phyloP scores from a whole-genome alignment of 2,888 invertebrate species.

The Cynaeus angustus region DNA sequence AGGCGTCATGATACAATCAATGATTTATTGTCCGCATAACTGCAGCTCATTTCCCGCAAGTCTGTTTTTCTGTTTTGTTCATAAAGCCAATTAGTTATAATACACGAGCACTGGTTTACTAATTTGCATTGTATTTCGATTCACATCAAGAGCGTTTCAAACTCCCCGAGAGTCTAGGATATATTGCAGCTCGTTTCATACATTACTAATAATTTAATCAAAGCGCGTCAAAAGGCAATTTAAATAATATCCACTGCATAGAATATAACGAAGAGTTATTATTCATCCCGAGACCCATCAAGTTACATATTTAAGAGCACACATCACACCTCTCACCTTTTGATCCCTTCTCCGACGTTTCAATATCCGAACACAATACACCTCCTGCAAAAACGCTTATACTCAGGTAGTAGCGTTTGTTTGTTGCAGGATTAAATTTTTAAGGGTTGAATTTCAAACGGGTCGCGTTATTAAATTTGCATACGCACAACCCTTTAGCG shows the following conservation, averaged over 20 bases:
- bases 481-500: constrained; percentile 40
- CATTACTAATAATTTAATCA: constrained; percentile 40
- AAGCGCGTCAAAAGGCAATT: constrained; percentile 34
- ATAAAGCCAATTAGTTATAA: not conserved
- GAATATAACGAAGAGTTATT: constrained; percentile 35
- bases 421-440: constrained; percentile 36
- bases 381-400: not conserved
- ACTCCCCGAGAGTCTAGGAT: constrained; percentile 3
- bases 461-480: constrained; percentile 46
- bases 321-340: constrained; percentile 13
- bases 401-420: constrained; percentile 20
- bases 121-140: constrained; percentile 2
- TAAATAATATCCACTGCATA: constrained; percentile 29
- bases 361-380: constrained; percentile 9
- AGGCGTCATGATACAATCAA: no score
- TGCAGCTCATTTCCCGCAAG: no score
- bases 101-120: not conserved
- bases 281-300: constrained; percentile 34
- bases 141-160: constrained; percentile 1
- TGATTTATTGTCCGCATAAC: no score
- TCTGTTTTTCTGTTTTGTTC: no score
- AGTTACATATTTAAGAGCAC: constrained; percentile 29
- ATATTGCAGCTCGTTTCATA: constrained; percentile 34
- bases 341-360: constrained; percentile 20
- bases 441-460: constrained; percentile 35